A percentile compares a stretch with the other conserved stretches of the same genome.
Conservation (phyloP, 2,888 invertebrate genomes). For the Drosophila niveifrons region DNA sequence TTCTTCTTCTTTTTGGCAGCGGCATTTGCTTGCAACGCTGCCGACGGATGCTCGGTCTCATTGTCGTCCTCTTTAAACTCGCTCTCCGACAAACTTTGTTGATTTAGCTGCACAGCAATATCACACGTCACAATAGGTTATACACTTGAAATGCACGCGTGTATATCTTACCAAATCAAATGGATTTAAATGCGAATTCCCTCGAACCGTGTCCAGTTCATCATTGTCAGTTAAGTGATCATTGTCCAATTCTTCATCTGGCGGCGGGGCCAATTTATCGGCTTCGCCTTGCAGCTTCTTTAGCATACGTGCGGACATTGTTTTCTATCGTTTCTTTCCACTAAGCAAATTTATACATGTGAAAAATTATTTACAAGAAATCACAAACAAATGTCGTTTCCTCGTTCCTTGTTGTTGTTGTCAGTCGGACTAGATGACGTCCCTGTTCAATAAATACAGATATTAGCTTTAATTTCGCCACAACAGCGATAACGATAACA, state of each 20-base stretch:
- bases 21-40: slow-evolving; percentile 85
- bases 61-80: slow-evolving; percentile 90
- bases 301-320: slow-evolving; percentile 89
- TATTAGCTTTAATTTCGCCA: background rate
- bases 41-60: slow-evolving; percentile 87
- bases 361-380: slow-evolving; percentile 49
- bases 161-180: slow-evolving; percentile 89
- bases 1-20: slow-evolving; percentile 89
- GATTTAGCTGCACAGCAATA: slow-evolving; percentile 86
- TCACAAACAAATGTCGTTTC: slow-evolving; percentile 37
- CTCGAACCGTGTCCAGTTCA: slow-evolving; percentile 86
- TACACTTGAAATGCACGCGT: slow-evolving; percentile 41
- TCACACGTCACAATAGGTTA: background rate
- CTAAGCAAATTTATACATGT: slow-evolving; percentile 51
- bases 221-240: slow-evolving; percentile 86
- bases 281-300: slow-evolving; percentile 88
- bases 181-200: slow-evolving; percentile 88
- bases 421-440: slow-evolving; percentile 28
- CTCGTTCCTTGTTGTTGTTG: slow-evolving; percentile 26
- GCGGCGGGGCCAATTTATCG: slow-evolving; percentile 85
- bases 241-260: slow-evolving; percentile 83
- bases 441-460: slow-evolving; percentile 36
- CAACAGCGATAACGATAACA: slow-evolving; percentile 1
- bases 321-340: slow-evolving; percentile 26
- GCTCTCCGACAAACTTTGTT: slow-evolving; percentile 89